Percentiles rank a stretch among this genome's conserved stretches.
Conservation (phyloP, 2,113 vertebrate genomes). For the Engystomops pustulosus region DNA sequence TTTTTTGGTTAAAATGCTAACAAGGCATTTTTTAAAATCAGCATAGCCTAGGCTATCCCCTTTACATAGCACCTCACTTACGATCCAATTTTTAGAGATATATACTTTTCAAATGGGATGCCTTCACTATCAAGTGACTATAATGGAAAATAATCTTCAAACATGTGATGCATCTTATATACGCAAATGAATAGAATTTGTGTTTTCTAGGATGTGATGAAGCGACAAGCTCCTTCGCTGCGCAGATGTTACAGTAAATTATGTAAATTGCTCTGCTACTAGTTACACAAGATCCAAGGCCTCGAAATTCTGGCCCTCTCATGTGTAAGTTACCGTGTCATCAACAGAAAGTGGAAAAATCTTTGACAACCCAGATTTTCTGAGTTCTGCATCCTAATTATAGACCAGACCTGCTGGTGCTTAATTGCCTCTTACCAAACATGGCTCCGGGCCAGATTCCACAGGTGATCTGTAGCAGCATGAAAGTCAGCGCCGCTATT, state of each 20-base stretch:
- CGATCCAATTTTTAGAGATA: no score
- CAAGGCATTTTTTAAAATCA: no score
- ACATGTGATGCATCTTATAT: no score
- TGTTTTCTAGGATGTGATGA: not conserved
- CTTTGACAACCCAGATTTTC: not conserved
- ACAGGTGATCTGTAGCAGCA: slow-evolving; percentile 32
- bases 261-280: not conserved
- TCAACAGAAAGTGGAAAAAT: slow-evolving; percentile 37
- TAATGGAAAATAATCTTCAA: no score
- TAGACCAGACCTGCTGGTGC: slow-evolving; percentile 17
- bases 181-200: not conserved
- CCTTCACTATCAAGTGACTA: no score
- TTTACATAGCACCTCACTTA: no score
- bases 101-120: no score
- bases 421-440: slow-evolving; percentile 33
- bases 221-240: not conserved
- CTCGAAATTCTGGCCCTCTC: not conserved
- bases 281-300: not conserved
- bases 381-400: slow-evolving; percentile 35
- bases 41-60: no score
- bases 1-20: no score
- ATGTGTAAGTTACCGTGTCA: not conserved
- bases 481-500: not conserved
- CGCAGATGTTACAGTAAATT: not conserved
- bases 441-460: slow-evolving; percentile 23